Conservation (phyloP, 2,113 vertebrate genomes). For the Narcine bancroftii region DNA sequence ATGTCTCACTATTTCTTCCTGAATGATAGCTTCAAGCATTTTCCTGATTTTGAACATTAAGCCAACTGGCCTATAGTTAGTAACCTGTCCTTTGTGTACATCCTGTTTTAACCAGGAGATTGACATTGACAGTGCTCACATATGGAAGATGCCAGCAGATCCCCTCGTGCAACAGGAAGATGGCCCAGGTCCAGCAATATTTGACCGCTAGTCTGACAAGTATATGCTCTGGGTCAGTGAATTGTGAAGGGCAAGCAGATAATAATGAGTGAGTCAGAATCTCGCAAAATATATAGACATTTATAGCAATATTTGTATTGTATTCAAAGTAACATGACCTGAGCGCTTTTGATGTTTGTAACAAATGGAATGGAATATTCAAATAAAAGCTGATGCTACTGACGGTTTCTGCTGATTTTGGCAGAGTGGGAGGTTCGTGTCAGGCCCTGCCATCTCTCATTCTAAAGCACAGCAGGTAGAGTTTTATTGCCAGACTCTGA, state of each 20-base stretch:
- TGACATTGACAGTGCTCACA: too few species aligned
- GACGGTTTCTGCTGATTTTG: not conserved
- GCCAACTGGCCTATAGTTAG: too few species aligned
- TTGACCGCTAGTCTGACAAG: not conserved
- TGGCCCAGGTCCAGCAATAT: not conserved
- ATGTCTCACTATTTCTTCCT: too few species aligned
- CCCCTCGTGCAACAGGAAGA: not conserved
- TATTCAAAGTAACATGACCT: not conserved
- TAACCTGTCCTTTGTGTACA: too few species aligned
- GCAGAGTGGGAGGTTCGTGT: not conserved
- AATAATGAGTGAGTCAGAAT: not conserved
- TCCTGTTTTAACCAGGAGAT: too few species aligned
- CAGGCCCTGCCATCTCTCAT: not conserved
- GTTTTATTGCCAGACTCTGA: not conserved
- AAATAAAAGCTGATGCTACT: not conserved
- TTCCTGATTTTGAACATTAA: too few species aligned
- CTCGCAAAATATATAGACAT: not conserved
- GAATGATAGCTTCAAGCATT: too few species aligned
- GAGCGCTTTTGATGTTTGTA: not conserved
- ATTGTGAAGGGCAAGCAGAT: not conserved
- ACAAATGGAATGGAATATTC: slow-evolving; percentile 7
- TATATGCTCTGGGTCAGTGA: not conserved
- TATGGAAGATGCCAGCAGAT: not conserved
- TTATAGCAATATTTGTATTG: not conserved
- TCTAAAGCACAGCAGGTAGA: not conserved